Evolutionary conservation across 2,888 invertebrate species (phyloP).

Genomic region (Apamea epomidion): DNA sequence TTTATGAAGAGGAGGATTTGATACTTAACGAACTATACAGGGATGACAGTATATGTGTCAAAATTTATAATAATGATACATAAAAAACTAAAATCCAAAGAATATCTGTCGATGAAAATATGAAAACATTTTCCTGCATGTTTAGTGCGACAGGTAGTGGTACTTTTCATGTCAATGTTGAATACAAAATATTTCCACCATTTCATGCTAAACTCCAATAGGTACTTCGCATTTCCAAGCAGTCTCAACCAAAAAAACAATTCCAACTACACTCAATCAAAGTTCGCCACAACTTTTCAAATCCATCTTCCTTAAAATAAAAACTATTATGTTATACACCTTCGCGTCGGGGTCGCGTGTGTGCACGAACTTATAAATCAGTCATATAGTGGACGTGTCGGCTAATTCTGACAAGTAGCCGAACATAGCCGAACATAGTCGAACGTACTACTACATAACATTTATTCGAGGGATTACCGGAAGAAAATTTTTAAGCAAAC

Average conservation of each 20-base stretch:
- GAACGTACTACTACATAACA: constrained; percentile 18
- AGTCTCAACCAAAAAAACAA: constrained; percentile 9
- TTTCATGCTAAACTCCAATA: background rate
- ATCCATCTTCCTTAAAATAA: constrained; percentile 32
- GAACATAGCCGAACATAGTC: too few relatives aligned
- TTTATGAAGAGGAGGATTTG: background rate
- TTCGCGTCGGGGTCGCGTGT: constrained; percentile 33
- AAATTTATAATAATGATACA: background rate
- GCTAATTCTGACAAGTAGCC: constrained; percentile 23
- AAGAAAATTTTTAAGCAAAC: constrained; percentile 41
- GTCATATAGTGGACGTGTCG: constrained; percentile 42
- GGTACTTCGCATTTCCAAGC: background rate
- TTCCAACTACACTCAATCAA: constrained; percentile 35
- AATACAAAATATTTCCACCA: background rate
- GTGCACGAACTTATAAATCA: constrained; percentile 34
- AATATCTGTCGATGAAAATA: background rate
- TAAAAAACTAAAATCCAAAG: background rate
- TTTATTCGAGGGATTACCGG: constrained; percentile 36
- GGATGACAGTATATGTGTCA: background rate
- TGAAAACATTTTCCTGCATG: background rate
- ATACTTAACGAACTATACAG: background rate
- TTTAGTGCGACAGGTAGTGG: too few relatives aligned
- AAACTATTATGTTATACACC: constrained; percentile 18
- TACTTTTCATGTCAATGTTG: background rate
- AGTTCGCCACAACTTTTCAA: constrained; percentile 27